These are phyloP conservation scores for Tiaroga cobitis DNA, from an alignment of 2,797 vertebrate species.

Conservation along the genomic window DNA sequence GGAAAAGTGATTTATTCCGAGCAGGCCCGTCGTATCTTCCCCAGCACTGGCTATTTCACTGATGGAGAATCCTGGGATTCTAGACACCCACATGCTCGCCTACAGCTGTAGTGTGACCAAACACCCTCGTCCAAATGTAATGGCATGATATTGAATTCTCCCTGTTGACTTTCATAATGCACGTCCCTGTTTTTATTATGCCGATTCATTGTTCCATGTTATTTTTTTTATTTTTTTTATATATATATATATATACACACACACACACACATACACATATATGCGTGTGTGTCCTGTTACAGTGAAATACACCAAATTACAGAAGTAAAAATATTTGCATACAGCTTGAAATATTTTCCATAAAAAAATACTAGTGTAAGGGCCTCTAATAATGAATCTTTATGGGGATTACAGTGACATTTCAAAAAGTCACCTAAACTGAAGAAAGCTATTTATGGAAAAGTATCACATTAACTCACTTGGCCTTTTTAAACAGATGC, in stretches of 20 bases:
- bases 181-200: neutral
- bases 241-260: too few species aligned
- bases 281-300: neutral
- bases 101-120: neutral
- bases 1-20: slow-evolving; percentile 65
- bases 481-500: slow-evolving; percentile 37
- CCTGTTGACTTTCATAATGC: neutral
- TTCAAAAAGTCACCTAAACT: slow-evolving; percentile 4
- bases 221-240: too few species aligned
- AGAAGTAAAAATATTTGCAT: neutral
- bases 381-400: neutral
- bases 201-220: neutral
- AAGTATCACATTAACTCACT: slow-evolving; percentile 24
- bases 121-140: slow-evolving; percentile 7
- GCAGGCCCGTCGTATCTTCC: slow-evolving; percentile 49
- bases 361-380: neutral
- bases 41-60: slow-evolving; percentile 54
- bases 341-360: neutral
- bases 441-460: slow-evolving; percentile 12
- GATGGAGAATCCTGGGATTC: slow-evolving; percentile 54
- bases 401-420: neutral
- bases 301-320: neutral
- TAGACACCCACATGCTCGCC: slow-evolving; percentile 51
- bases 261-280: too few species aligned
- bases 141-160: neutral